Evolutionary conservation across 2,113 vertebrate genomes (phyloP).

Genomic region (Rhinolophus ferrumequinum): DNA sequence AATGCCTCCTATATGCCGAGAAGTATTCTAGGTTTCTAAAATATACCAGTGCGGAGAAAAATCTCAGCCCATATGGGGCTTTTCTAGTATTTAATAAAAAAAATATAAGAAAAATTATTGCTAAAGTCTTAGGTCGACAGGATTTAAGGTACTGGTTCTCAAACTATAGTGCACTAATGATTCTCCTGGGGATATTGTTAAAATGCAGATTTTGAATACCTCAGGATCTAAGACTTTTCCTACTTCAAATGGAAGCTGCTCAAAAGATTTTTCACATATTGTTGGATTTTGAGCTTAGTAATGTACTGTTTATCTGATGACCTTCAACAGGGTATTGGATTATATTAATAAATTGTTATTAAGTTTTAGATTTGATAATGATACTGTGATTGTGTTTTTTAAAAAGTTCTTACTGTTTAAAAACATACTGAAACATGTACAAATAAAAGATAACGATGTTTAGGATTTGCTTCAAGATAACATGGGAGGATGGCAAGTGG

Average conservation of each 20-base stretch:
- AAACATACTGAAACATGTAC: neutral
- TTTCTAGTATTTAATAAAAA: neutral
- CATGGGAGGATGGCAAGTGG: neutral
- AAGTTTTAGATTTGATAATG: slow-evolving; percentile 27
- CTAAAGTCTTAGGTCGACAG: neutral
- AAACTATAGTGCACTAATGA: neutral
- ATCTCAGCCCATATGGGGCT: neutral
- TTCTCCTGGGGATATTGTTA: neutral
- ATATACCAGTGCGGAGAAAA: neutral
- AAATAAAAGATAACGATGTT: neutral
- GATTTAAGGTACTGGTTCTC: neutral
- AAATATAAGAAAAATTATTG: neutral
- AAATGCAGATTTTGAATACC: slow-evolving; percentile 22
- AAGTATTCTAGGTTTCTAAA: neutral
- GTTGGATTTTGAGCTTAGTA: slow-evolving; percentile 25
- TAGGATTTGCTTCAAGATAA: slow-evolving; percentile 22
- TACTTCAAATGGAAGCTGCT: neutral
- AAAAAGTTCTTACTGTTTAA: slow-evolving; percentile 32
- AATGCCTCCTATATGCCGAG: neutral
- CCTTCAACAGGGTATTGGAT: neutral
- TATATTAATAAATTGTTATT: slow-evolving; percentile 24
- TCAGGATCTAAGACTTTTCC: neutral
- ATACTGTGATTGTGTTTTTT: neutral
- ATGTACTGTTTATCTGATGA: neutral
- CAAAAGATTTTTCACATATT: slow-evolving; percentile 12